These are phyloP conservation scores for Phyllotreta cruciferae DNA, from an alignment of 2,888 invertebrate genomes.

Conservation along the genomic window DNA sequence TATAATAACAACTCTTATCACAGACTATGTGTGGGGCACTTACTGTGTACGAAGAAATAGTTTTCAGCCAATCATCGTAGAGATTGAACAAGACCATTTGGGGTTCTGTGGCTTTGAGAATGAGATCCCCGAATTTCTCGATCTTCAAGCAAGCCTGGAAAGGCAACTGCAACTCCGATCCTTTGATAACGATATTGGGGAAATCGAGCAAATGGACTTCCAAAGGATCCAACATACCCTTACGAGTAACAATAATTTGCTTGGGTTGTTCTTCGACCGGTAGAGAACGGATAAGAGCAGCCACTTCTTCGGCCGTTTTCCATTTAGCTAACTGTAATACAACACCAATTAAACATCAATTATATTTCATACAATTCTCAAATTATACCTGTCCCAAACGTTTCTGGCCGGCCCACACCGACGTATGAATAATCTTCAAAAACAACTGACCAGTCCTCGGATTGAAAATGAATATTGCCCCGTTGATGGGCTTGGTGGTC, in stretches of 20 bases:
- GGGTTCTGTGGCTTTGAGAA: slow-evolving; percentile 98
- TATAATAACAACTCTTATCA: slow-evolving; percentile 3
- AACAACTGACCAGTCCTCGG: slow-evolving; percentile 98
- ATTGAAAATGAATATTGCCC: slow-evolving; percentile 99
- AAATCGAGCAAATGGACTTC: slow-evolving; percentile 99
- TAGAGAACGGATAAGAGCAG: slow-evolving; percentile 96
- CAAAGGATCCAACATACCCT: slow-evolving; percentile 99
- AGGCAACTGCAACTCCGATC: slow-evolving; percentile 96
- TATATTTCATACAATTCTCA: slow-evolving; percentile 22
- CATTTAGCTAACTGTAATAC: slow-evolving; percentile 87
- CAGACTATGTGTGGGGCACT: slow-evolving; percentile 45
- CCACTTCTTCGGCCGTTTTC: slow-evolving; percentile 99
- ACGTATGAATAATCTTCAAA: slow-evolving; percentile 99
- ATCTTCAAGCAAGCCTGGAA: slow-evolving; percentile 99
- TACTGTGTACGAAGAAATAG: slow-evolving; percentile 97
- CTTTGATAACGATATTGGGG: slow-evolving; percentile 99
- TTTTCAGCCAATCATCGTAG: slow-evolving; percentile 99
- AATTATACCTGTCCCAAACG: slow-evolving; percentile 87
- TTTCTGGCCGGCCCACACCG: slow-evolving; percentile 99
- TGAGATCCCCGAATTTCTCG: slow-evolving; percentile 99
- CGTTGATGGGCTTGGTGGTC: slow-evolving; percentile 99
- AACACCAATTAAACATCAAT: slow-evolving; percentile 3
- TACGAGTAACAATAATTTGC: slow-evolving; percentile 99
- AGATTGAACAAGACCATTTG: slow-evolving; percentile 99
- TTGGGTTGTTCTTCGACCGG: slow-evolving; percentile 99